Percentiles rank a stretch among this genome's conserved stretches.
Conservation (phyloP, 2,888 invertebrate species). For the Horisme vitalbata region DNA sequence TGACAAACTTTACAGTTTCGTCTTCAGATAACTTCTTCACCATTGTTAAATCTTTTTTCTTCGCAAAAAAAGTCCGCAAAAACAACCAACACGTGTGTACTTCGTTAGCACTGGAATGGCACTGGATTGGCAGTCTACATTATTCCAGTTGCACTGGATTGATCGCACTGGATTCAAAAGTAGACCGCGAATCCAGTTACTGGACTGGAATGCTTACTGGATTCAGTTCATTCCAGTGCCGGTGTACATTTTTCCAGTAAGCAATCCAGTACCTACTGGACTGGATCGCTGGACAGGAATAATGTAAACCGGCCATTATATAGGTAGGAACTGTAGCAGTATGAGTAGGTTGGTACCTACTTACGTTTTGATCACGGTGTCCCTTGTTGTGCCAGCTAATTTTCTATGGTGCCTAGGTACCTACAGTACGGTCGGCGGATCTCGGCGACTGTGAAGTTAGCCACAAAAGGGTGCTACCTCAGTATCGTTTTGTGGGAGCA, state of each 20-base stretch:
- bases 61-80: conserved; percentile 17
- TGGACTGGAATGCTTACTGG: no score
- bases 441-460: no score
- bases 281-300: conserved; percentile 29
- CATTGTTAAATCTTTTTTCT: conserved; percentile 20
- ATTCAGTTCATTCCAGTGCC: conserved; percentile 20
- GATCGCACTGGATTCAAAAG: conserved; percentile 8
- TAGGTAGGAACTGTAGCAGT: no score
- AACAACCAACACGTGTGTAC: conserved; percentile 23
- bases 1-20: conserved; percentile 17
- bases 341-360: no score
- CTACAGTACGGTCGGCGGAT: no score
- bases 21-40: conserved; percentile 17
- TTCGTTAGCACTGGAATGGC: conserved; percentile 23
- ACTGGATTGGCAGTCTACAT: conserved; percentile 27
- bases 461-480: no score
- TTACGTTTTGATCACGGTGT: no score
- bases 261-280: conserved; percentile 26
- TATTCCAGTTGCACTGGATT: conserved; percentile 21
- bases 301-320: conserved; percentile 24
- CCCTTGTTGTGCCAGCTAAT: no score
- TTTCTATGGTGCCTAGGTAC: no score
- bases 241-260: conserved; percentile 26
- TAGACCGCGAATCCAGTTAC: no score
- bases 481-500: no score